Evolutionary conservation across 2,797 vertebrate genomes (phyloP).

Genomic region (Pseudomugil tenellus): DNA sequence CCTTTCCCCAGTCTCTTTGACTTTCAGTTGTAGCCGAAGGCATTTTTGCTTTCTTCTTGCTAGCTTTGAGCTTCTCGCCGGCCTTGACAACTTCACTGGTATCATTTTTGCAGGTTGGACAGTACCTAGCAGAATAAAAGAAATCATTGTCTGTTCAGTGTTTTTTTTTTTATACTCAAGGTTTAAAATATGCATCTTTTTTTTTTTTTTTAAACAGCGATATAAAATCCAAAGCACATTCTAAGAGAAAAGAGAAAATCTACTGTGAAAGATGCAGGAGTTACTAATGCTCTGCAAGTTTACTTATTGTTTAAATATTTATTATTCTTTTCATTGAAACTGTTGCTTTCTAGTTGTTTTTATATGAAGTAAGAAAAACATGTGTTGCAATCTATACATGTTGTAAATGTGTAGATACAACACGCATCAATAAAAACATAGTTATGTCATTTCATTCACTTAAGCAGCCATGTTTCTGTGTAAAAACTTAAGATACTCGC

Average conservation of each 20-base stretch:
- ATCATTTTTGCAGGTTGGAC: slow-evolving; percentile 99
- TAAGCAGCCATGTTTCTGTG: background rate
- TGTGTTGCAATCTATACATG: too few relatives aligned
- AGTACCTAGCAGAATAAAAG: slow-evolving; percentile 87
- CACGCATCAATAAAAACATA: too few relatives aligned
- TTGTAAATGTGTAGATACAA: too few relatives aligned
- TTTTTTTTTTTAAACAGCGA: background rate
- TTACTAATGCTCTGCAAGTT: background rate
- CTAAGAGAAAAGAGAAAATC: background rate
- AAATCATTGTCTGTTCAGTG: background rate
- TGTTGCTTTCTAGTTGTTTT: too few relatives aligned
- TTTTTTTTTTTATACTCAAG: background rate
- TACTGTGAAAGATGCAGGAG: background rate
- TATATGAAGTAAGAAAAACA: too few relatives aligned
- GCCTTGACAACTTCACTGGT: slow-evolving; percentile 97
- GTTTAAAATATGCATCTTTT: background rate
- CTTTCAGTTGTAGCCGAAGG: slow-evolving; percentile 97
- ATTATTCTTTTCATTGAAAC: too few relatives aligned
- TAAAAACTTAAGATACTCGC: background rate
- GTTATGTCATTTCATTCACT: background rate
- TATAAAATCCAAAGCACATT: background rate
- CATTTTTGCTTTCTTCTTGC: slow-evolving; percentile 99
- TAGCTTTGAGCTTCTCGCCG: slow-evolving; percentile 96
- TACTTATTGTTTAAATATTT: too few relatives aligned
- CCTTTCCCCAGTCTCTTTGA: slow-evolving; percentile 99